Base-by-base conservation (phyloP, 2,888 invertebrate species). In the Stenoptilia bipunctidactyla region DNA sequence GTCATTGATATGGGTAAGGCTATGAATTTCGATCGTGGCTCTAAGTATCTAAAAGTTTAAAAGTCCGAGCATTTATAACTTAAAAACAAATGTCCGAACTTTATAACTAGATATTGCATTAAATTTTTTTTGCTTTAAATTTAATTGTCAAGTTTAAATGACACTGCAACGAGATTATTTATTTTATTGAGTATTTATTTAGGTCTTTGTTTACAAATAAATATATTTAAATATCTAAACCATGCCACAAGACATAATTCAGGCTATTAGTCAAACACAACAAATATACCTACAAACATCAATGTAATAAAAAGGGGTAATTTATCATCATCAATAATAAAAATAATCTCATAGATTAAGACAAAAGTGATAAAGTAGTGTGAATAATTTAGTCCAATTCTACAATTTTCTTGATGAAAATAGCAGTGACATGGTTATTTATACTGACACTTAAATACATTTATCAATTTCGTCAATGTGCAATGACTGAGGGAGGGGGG, bases 1-100 rank as follows among this genome's bases (percentile, higher is more conserved):
- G 74, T 82, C 79, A 82, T 77, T 80, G 87, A 85, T n/a, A 86
- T 56, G 73, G 77, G 60, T 69, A 68, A 74, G 66, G 70, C 73
- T 75, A 75, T 55, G 30, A 53, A 20, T 5, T 60, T 66, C 58
- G 57, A 57, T 55, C 58, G 71, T 73, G 72, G 67, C 51, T 53
- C 73, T 79, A 80, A 61, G 47, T 12, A 30, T 58, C 74, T 76
- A 76, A 57, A 54, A 56, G 68, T 63, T 47, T 44, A 50, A 50
- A 40, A 48, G 60, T 60, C 58, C 56, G 48, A 66, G 59, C 62
- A 62, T 49, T 70, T 58, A 60, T 54, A 55, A 40, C 47, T 5
- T 39, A 37, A 27, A 27, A 15, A 13, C 65, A 68, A 75, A 54
- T 66, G 61, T 62, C 65, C 52, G 55, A 62, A 61, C 61, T 49